Percentiles rank a stretch among this genome's conserved stretches.
Evolutionary conservation across 2,888 invertebrate genomes (phyloP).

Genomic region (Odiellus spinosus): DNA sequence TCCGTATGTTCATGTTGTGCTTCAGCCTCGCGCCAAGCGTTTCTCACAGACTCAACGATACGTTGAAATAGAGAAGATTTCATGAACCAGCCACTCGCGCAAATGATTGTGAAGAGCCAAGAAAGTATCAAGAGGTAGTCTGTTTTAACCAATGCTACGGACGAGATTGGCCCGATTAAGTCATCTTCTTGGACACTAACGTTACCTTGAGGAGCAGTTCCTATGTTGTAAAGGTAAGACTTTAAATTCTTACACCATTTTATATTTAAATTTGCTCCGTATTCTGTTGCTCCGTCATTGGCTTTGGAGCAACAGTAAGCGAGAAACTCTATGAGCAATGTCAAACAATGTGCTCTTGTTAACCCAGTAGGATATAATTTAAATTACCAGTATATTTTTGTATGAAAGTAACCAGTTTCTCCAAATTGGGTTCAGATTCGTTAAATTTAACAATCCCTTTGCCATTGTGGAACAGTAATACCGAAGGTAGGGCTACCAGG

Average conservation of each 20-base stretch:
- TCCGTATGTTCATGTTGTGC: conserved; percentile 62
- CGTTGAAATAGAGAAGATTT: conserved; percentile 59
- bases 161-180: conserved; percentile 53
- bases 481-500: conserved; percentile 72
- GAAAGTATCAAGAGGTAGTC: conserved; percentile 67
- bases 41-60: conserved; percentile 64
- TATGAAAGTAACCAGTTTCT: conserved; percentile 60
- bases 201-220: conserved; percentile 44
- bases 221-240: conserved; percentile 24
- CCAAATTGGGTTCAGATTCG: conserved; percentile 59
- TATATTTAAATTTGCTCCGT: no score
- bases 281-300: no score
- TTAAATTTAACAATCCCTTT: conserved; percentile 68
- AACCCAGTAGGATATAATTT: no score
- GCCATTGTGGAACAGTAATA: conserved; percentile 78
- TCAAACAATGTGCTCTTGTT: no score
- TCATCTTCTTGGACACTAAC: conserved; percentile 54
- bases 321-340: no score
- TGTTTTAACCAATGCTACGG: conserved; percentile 53
- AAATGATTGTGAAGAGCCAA: conserved; percentile 65
- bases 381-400: conserved; percentile 46
- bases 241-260: no score
- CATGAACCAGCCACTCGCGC: conserved; percentile 55
- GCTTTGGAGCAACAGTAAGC: no score
- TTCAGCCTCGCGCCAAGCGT: conserved; percentile 74